Percentiles rank a stretch among this genome's conserved stretches.
Conservation (phyloP, 2,113 vertebrate genomes). For the Aldabrachelys gigantea region DNA sequence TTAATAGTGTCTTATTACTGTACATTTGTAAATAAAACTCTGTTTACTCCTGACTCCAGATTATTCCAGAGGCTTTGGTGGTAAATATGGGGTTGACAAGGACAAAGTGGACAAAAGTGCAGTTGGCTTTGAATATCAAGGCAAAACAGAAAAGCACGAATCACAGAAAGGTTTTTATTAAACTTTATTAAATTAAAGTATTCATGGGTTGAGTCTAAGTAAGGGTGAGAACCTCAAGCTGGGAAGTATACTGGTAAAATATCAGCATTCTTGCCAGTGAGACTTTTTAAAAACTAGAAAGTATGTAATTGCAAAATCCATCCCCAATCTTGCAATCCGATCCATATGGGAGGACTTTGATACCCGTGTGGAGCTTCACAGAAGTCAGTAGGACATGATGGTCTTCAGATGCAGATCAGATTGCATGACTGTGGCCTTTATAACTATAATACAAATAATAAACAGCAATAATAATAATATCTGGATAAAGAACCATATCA, state of each 20-base stretch:
- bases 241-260: background rate
- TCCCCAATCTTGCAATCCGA: background rate
- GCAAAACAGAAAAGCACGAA: slow-evolving; percentile 94
- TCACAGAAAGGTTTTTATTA: slow-evolving; percentile 91
- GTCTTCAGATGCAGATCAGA: background rate
- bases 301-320: background rate
- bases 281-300: background rate
- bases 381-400: background rate
- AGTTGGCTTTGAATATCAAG: slow-evolving; percentile 94
- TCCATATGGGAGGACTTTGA: background rate
- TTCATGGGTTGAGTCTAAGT: background rate
- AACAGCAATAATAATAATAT: background rate
- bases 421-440: background rate
- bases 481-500: background rate
- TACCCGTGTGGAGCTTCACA: rapidly evolving
- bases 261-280: background rate
- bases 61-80: slow-evolving; percentile 84
- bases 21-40: slow-evolving; percentile 1
- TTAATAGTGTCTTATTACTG: slow-evolving; percentile 8
- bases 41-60: slow-evolving; percentile 68
- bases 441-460: background rate
- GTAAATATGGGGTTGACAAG: slow-evolving; percentile 90
- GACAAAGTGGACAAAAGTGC: slow-evolving; percentile 89
- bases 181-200: slow-evolving; percentile 46
- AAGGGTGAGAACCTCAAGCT: background rate